Base-by-base conservation (phyloP, 1,140 invertebrate species). In the Micrasema minimum region DNA sequence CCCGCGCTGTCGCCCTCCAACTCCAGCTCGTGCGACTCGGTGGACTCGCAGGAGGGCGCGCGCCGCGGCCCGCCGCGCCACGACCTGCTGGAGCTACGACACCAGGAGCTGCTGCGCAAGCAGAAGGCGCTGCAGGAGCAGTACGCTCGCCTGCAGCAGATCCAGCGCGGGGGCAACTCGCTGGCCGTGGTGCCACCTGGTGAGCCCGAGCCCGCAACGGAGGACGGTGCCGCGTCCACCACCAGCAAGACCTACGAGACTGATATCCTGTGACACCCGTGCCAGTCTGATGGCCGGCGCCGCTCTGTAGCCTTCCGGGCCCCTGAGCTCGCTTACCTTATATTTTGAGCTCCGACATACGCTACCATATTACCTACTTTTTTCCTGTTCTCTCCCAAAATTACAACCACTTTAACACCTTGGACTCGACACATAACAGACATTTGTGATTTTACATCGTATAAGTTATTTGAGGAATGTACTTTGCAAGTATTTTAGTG, bases 41-140 rank as follows among this genome's bases (percentile, higher is more conserved):
- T 91, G 77, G 90, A 91, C 72, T 89, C 89, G 0, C 75, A 85
- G 6, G 82, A 85, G 66, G 83, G 77, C 53, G 78, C 85, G 9
- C 85, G 85, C 43, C 87, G 87, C 48, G 77, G 79, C 50, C 76
- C 72, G 2, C 82, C 81, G 43, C 85, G 92, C 0, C 93, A 95
- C 77, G 89, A 93, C 66, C 86, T 90, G 26, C 84, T 96, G 2
- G 93, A 95, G 78, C 90, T 92, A 75, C 87, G 94, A 1, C 94
- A 96, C 77, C 92, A 95, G 78, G 94, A 96, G 77, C 82, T 96
- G 1, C 78, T 96, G 2, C 88, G 92, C 55, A 95, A 95, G 77
- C 94, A 96, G 77, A 91, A 90, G 68, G 90, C 92, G 2, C 81
- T 96, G 0, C 94, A 96, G 77, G 94, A 96, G 73, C 94, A 96